These are phyloP conservation scores for Philaethria dido DNA, from an alignment of 2,888 invertebrate species.

Conservation along the genomic window DNA sequence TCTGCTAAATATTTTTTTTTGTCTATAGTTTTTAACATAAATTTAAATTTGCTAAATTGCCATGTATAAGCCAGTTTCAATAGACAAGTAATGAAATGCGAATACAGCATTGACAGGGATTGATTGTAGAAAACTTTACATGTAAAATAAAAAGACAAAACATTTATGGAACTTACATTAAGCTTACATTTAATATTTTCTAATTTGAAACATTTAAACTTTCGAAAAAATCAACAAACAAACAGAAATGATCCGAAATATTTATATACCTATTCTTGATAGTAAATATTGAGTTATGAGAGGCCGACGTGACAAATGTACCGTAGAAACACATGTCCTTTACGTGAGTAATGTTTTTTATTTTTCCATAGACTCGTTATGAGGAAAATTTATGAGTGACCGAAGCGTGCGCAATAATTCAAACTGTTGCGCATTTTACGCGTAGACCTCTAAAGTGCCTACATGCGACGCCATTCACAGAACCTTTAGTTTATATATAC, in stretches of 20 bases:
- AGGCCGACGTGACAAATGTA: conserved; percentile 40
- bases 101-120: too few species aligned
- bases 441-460: background rate
- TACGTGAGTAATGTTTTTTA: conserved; percentile 29
- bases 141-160: too few species aligned
- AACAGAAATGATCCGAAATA: background rate
- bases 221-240: background rate
- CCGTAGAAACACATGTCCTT: conserved; percentile 25
- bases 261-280: conserved; percentile 10
- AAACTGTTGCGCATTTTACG: conserved; percentile 26
- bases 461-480: conserved; percentile 3
- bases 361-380: conserved; percentile 28
- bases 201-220: background rate
- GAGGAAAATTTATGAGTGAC: conserved; percentile 29
- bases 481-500: background rate
- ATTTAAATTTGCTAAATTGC: too few species aligned
- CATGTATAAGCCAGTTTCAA: too few species aligned
- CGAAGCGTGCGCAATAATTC: conserved; percentile 31
- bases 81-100: too few species aligned
- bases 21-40: too few species aligned
- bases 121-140: too few species aligned
- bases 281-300: conserved; percentile 33
- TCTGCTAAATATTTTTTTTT: conserved; percentile 6
- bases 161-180: too few species aligned
- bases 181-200: background rate